phyloP scores from a whole-genome alignment of 2,888 invertebrate genomes.

The Prenolepis imparis region DNA sequence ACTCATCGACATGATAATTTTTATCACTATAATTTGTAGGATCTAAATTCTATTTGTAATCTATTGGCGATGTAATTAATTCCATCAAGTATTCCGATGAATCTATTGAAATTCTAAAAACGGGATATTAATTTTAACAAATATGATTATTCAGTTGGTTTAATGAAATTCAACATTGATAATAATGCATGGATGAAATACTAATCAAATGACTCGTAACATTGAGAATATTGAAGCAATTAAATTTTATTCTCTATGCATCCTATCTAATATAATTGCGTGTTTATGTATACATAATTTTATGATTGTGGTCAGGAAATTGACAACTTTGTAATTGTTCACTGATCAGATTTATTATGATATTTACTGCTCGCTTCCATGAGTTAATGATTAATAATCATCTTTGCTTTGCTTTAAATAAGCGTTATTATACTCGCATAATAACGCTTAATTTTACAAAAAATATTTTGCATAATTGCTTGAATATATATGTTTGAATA shows the following conservation, averaged over 20 bases:
- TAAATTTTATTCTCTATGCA: constrained; percentile 23
- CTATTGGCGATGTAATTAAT: not conserved
- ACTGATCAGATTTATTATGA: constrained; percentile 8
- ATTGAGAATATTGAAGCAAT: not conserved
- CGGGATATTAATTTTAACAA: not conserved
- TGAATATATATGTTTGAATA: not conserved
- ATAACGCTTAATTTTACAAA: not conserved
- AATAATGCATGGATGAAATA: not conserved
- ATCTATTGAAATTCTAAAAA: not conserved
- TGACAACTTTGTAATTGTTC: not conserved
- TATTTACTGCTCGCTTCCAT: not conserved
- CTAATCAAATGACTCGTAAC: constrained; percentile 8
- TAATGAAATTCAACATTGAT: constrained; percentile 14
- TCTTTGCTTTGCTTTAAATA: not conserved
- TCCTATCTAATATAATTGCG: not conserved
- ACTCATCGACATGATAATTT: constrained; percentile 2
- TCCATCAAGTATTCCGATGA: not conserved
- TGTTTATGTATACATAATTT: not conserved
- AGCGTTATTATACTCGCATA: not conserved
- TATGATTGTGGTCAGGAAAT: constrained; percentile 9
- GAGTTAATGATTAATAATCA: constrained; percentile 9
- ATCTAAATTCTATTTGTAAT: not conserved
- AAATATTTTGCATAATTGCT: not conserved
- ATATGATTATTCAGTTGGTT: not conserved
- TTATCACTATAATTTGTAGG: not conserved